Conservation (phyloP, 2,888 invertebrate species). For the Rhyacophila evoluta region DNA sequence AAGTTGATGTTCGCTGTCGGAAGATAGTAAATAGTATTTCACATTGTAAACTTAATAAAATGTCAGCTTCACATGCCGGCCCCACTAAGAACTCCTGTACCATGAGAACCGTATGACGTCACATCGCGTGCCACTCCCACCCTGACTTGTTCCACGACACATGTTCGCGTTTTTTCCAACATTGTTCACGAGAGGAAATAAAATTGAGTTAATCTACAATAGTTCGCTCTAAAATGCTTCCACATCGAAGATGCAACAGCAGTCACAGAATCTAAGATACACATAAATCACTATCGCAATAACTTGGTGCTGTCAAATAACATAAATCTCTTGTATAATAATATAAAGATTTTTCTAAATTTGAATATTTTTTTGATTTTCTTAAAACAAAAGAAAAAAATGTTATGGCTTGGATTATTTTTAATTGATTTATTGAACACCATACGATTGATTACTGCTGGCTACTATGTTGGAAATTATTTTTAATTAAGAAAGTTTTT, state of each 20-base stretch:
- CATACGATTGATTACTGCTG: no score
- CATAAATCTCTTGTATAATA: no score
- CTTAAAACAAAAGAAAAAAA: no score
- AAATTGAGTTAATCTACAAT: constrained; percentile 29
- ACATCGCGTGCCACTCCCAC: constrained; percentile 42
- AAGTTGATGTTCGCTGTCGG: background rate
- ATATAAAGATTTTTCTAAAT: no score
- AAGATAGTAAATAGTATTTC: background rate
- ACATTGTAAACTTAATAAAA: constrained; percentile 23
- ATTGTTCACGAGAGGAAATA: constrained; percentile 37
- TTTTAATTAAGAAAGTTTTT: no score
- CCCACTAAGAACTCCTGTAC: constrained; percentile 32
- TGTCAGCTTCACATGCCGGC: constrained; percentile 47
- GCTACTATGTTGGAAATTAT: no score
- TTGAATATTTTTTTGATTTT: no score
- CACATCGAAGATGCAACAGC: background rate
- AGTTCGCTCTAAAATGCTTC: constrained; percentile 20
- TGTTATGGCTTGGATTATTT: no score
- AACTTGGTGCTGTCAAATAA: no score
- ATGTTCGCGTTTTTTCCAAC: constrained; percentile 27
- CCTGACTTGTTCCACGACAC: background rate
- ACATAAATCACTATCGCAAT: no score
- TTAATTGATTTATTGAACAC: no score
- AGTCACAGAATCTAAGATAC: no score
- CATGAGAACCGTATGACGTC: constrained; percentile 41